Evolutionary conservation across 2,797 vertebrate species (phyloP).

Genomic region (Anomalospiza imberbis): DNA sequence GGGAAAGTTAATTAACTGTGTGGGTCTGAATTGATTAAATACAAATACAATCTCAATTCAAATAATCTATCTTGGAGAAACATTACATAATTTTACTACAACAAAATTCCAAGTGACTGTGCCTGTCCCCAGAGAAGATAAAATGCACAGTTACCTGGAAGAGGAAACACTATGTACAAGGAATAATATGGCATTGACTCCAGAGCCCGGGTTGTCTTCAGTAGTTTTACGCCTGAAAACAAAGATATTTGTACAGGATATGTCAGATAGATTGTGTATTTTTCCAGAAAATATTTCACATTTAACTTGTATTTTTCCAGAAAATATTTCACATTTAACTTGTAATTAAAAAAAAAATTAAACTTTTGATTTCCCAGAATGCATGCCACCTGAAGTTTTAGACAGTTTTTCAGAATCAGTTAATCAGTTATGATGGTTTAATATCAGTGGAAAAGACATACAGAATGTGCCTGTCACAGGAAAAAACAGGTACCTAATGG

Average conservation of each 20-base stretch:
- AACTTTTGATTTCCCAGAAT: neutral
- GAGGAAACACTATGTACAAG: slow-evolving; percentile 24
- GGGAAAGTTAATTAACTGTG: neutral
- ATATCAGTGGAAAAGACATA: neutral
- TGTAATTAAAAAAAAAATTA: neutral
- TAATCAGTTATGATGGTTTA: neutral
- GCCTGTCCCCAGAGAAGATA: neutral
- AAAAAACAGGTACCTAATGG: neutral
- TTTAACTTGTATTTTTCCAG: neutral
- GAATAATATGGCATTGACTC: slow-evolving; percentile 67
- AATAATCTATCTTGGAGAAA: neutral
- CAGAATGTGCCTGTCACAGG: neutral
- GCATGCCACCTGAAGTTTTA: neutral
- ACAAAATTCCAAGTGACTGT: neutral
- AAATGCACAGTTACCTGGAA: slow-evolving; percentile 52
- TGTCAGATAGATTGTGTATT: neutral
- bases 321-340: neutral
- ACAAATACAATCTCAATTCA: neutral
- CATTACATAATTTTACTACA: neutral
- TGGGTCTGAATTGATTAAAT: neutral
- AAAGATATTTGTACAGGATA: neutral
- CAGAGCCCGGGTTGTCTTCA: neutral
- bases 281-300: neutral
- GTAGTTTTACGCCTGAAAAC: slow-evolving; percentile 53
- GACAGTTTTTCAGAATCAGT: neutral